Evolutionary conservation across 2,797 vertebrate genomes (phyloP).

Genomic region (Poecilia picta): DNA sequence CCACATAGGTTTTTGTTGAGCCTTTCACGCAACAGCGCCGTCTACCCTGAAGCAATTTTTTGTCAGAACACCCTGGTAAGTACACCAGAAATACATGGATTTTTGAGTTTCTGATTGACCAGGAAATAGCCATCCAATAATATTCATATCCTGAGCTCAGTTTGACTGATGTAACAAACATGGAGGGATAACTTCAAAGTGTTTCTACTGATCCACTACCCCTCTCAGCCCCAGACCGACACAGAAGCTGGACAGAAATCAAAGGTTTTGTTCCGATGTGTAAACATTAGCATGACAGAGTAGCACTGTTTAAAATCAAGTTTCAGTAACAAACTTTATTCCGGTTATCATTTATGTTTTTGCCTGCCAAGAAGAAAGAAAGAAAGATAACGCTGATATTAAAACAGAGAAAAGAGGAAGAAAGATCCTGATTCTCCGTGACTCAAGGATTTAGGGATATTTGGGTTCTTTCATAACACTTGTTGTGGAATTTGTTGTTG

Average conservation of each 20-base stretch:
- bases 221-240: not conserved
- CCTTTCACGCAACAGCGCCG: not conserved
- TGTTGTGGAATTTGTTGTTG: constrained; percentile 40
- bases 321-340: not conserved
- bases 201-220: not conserved
- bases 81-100: not conserved
- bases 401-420: not conserved
- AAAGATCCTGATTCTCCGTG: not conserved
- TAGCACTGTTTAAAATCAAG: not conserved
- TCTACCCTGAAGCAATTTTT: not conserved
- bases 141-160: not conserved
- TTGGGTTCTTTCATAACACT: constrained; percentile 6
- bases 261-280: not conserved
- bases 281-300: not conserved
- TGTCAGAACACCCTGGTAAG: not conserved
- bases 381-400: not conserved
- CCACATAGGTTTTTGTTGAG: not conserved
- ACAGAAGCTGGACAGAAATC: not conserved
- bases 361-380: not conserved
- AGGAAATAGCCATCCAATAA: not conserved
- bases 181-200: not conserved
- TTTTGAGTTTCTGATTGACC: not conserved
- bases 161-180: not conserved
- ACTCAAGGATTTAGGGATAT: constrained; percentile 3
- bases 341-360: not conserved